Percentiles rank a stretch among this genome's conserved stretches.
Evolutionary conservation across 1,140 invertebrate species (phyloP).

Genomic region (Grapholita molesta): DNA sequence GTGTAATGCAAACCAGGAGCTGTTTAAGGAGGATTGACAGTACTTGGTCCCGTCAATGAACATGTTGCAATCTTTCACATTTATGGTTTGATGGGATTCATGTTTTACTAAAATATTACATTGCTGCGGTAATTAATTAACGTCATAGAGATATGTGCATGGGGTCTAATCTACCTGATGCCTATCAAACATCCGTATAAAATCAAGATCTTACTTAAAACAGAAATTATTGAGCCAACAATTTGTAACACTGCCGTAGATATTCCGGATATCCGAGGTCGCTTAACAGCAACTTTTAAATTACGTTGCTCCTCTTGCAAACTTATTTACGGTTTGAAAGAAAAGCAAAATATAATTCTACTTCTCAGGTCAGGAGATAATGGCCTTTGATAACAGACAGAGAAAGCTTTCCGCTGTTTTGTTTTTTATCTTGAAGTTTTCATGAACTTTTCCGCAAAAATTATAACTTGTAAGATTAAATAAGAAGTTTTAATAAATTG

Average conservation of each 20-base stretch:
- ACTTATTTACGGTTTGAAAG: conserved; percentile 71
- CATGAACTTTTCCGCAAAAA: conserved; percentile 66
- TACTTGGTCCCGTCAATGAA: too few relatives aligned
- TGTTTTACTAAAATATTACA: too few relatives aligned
- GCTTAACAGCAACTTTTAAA: conserved; percentile 63
- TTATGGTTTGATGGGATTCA: too few relatives aligned
- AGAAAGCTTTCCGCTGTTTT: conserved; percentile 74
- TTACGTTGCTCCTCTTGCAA: conserved; percentile 60
- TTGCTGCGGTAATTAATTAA: too few relatives aligned
- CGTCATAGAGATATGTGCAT: too few relatives aligned
- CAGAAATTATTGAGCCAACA: neutral
- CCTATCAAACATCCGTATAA: neutral
- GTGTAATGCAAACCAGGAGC: too few relatives aligned
- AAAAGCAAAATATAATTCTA: conserved; percentile 70
- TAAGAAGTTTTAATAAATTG: conserved; percentile 73
- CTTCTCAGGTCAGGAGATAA: conserved; percentile 73
- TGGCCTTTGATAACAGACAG: conserved; percentile 71
- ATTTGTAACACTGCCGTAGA: neutral
- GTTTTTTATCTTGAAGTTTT: conserved; percentile 71
- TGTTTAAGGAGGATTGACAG: too few relatives aligned
- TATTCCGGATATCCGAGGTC: neutral
- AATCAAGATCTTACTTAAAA: neutral
- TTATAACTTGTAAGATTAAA: conserved; percentile 73
- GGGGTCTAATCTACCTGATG: too few relatives aligned
- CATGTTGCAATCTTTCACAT: too few relatives aligned